Evolutionary conservation across 2,888 invertebrate species (phyloP).

Genomic region (Ametastegia equiseti): DNA sequence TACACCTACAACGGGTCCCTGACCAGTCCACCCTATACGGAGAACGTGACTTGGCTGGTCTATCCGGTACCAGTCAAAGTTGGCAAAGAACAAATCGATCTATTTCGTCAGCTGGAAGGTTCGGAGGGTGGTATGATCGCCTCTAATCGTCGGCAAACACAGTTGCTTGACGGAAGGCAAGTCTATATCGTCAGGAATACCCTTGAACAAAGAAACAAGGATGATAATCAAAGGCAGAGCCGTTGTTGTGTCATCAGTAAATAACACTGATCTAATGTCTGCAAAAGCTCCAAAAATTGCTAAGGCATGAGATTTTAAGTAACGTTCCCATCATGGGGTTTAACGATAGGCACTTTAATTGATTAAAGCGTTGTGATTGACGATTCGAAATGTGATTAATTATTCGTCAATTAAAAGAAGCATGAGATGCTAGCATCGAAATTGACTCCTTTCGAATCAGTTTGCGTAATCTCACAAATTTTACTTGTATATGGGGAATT

Average conservation of each 20-base stretch:
- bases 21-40: conserved; percentile 53
- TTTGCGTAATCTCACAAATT: too few species aligned
- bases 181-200: conserved; percentile 46
- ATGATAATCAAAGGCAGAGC: neutral
- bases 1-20: conserved; percentile 67
- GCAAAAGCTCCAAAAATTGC: too few species aligned
- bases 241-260: neutral
- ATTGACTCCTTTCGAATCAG: too few species aligned
- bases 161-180: conserved; percentile 56
- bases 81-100: conserved; percentile 56
- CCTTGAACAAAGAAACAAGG: neutral
- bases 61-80: conserved; percentile 58
- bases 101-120: conserved; percentile 63
- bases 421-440: too few species aligned
- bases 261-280: neutral
- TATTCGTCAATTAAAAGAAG: too few species aligned
- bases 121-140: conserved; percentile 55
- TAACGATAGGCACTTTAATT: too few species aligned
- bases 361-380: too few species aligned
- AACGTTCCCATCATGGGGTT: neutral
- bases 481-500: too few species aligned
- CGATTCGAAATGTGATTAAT: too few species aligned
- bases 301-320: neutral
- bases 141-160: conserved; percentile 57
- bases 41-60: conserved; percentile 65